Percentiles rank a stretch among this genome's conserved stretches.
Evolutionary conservation across 2,113 vertebrate genomes (phyloP).

Genomic region (Ochotona curzoniae): DNA sequence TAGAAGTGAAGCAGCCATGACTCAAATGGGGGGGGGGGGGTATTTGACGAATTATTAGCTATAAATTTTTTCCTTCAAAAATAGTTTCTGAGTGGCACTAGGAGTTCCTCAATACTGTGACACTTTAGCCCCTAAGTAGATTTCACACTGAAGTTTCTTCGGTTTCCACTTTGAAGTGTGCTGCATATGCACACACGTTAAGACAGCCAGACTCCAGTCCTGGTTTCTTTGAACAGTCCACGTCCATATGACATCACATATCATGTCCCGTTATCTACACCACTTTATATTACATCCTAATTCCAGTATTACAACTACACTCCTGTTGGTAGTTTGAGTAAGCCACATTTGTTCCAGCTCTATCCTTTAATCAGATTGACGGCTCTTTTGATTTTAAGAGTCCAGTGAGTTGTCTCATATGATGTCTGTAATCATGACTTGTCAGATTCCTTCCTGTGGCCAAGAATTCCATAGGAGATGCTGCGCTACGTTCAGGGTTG

Average conservation of each 20-base stretch:
- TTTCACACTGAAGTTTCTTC: background rate
- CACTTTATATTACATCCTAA: background rate
- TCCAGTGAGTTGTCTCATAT: background rate
- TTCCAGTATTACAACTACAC: background rate
- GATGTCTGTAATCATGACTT: background rate
- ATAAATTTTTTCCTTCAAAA: background rate
- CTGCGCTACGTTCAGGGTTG: background rate
- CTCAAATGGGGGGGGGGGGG: too few species aligned
- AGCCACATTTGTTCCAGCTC: background rate
- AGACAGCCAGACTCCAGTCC: background rate
- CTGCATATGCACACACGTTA: background rate
- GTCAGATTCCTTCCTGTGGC: background rate
- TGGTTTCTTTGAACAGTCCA: background rate
- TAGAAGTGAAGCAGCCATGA: too few species aligned
- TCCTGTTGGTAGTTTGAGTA: background rate
- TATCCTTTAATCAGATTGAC: background rate
- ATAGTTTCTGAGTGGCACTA: background rate
- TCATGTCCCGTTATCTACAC: background rate
- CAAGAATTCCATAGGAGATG: background rate
- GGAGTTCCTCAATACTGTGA: background rate
- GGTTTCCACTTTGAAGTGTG: background rate
- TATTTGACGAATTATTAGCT: conserved; percentile 16
- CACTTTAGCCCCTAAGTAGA: background rate
- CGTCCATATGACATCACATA: background rate
- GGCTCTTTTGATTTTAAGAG: background rate